Conservation (phyloP, 1,140 invertebrate genomes). For the Pseudomyrmex pallidus region DNA sequence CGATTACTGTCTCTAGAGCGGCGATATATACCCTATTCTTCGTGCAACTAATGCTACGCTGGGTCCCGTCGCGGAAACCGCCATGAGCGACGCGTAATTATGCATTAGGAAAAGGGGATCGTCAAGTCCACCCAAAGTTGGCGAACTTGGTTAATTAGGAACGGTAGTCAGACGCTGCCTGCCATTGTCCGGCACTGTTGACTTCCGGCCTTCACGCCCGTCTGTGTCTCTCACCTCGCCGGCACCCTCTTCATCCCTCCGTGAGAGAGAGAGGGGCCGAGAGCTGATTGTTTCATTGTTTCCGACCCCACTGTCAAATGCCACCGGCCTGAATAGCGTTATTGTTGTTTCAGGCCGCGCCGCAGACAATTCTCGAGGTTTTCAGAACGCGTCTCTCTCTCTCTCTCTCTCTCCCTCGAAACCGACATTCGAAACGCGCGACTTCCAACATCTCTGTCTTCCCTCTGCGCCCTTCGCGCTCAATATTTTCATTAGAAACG, state of each 20-base stretch:
- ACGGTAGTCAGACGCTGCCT: slow-evolving; percentile 80
- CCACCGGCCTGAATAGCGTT: slow-evolving; percentile 80
- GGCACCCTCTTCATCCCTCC: background rate
- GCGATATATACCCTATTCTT: too few species aligned
- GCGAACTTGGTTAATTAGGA: slow-evolving; percentile 82
- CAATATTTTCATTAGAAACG: slow-evolving; percentile 51
- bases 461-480: background rate
- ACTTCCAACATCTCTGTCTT: slow-evolving; percentile 12
- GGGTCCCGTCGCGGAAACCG: slow-evolving; percentile 31
- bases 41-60: background rate
- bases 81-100: slow-evolving; percentile 64
- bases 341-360: slow-evolving; percentile 82
- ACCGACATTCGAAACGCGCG: slow-evolving; percentile 39
- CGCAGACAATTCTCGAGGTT: slow-evolving; percentile 77
- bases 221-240: slow-evolving; percentile 35
- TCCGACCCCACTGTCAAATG: slow-evolving; percentile 83
- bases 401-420: background rate
- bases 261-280: slow-evolving; percentile 56
- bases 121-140: slow-evolving; percentile 77
- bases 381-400: slow-evolving; percentile 63
- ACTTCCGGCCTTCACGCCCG: slow-evolving; percentile 78
- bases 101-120: slow-evolving; percentile 61
- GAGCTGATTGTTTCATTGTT: slow-evolving; percentile 85
- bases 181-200: slow-evolving; percentile 83
- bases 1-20: background rate